Conservation (phyloP, 2,888 invertebrate genomes). For the Drosophila tripunctata region DNA sequence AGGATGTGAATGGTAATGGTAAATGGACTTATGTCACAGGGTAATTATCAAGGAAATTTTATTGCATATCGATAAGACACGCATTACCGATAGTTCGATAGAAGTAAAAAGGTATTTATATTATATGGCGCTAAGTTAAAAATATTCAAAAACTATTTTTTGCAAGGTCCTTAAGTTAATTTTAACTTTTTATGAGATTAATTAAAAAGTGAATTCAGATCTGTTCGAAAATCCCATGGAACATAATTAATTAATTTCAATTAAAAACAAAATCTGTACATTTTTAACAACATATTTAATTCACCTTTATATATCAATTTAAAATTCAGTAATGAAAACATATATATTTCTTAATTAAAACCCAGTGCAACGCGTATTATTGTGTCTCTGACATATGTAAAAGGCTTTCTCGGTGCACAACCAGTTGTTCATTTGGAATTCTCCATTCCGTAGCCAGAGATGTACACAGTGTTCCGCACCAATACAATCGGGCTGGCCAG, state of each 20-base stretch:
- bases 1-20: background rate
- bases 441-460: background rate
- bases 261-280: no score
- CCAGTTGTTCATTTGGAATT: constrained; percentile 7
- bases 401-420: background rate
- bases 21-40: constrained; percentile 55
- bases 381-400: background rate
- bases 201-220: no score
- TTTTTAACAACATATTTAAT: no score
- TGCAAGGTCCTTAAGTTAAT: no score
- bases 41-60: background rate
- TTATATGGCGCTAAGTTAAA: background rate
- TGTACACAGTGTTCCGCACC: background rate
- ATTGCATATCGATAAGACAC: background rate
- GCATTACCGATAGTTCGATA: background rate
- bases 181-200: no score
- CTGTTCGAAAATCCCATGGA: background rate
- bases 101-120: background rate
- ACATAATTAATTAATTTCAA: no score
- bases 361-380: background rate
- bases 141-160: no score
- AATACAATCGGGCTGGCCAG: background rate
- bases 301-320: no score
- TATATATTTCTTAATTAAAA: no score
- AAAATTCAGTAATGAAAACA: no score